Evolutionary conservation across 1,140 invertebrate genomes (phyloP).

Genomic region (Polyergus mexicanus): DNA sequence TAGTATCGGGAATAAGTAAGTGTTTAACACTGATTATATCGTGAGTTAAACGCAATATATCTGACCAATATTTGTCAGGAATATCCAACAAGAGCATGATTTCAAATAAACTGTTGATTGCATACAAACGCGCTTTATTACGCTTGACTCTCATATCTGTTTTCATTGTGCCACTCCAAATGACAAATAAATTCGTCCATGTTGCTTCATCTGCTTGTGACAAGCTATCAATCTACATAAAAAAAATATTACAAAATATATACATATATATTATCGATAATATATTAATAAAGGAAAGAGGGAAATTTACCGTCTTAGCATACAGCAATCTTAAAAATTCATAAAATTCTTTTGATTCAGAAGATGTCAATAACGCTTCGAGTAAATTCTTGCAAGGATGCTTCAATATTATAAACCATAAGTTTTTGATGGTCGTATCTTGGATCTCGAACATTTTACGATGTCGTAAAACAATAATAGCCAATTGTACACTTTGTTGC

Average conservation of each 20-base stretch:
- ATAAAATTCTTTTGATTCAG: slow-evolving; percentile 58
- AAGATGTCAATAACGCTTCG: slow-evolving; percentile 63
- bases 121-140: slow-evolving; percentile 63
- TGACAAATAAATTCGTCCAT: slow-evolving; percentile 65
- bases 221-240: slow-evolving; percentile 62
- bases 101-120: slow-evolving; percentile 61
- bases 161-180: slow-evolving; percentile 73
- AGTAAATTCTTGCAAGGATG: slow-evolving; percentile 68
- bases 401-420: slow-evolving; percentile 71
- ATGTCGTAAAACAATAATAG: slow-evolving; percentile 70
- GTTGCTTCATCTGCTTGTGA: slow-evolving; percentile 46
- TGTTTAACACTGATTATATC: slow-evolving; percentile 64
- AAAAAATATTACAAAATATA: slow-evolving; percentile 21
- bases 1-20: slow-evolving; percentile 61
- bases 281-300: background rate
- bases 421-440: slow-evolving; percentile 50
- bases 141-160: slow-evolving; percentile 63
- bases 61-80: slow-evolving; percentile 46
- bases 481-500: slow-evolving; percentile 69
- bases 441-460: slow-evolving; percentile 62
- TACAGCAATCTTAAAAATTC: slow-evolving; percentile 60
- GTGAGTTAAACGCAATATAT: slow-evolving; percentile 66
- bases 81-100: slow-evolving; percentile 43
- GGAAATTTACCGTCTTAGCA: slow-evolving; percentile 52
- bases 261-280: background rate